Conservation (phyloP, 2,797 vertebrate genomes). For the Psittacula echo region DNA sequence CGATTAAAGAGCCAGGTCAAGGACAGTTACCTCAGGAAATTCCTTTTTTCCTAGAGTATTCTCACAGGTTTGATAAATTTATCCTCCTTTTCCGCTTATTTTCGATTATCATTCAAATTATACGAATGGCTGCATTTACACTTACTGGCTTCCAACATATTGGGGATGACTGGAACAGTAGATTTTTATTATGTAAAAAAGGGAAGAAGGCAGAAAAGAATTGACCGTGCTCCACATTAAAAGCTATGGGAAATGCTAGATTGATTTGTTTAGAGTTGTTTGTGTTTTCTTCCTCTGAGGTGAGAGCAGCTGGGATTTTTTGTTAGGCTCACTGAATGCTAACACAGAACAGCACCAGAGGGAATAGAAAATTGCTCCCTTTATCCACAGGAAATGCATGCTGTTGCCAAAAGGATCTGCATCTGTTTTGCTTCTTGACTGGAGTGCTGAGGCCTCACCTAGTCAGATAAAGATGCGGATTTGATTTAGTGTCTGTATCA, state of each 20-base stretch:
- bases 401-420: constrained; percentile 48
- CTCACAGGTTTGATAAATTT: constrained; percentile 83
- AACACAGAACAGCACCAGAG: constrained; percentile 45
- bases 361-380: constrained; percentile 66
- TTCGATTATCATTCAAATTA: constrained; percentile 78
- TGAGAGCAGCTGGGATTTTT: constrained; percentile 60
- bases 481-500: constrained; percentile 41
- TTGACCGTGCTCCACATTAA: constrained; percentile 62
- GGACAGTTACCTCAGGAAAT: constrained; percentile 89
- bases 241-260: constrained; percentile 62
- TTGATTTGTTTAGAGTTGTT: constrained; percentile 76
- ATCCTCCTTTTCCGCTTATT: constrained; percentile 74
- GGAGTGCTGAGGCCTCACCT: constrained; percentile 23
- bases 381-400: constrained; percentile 61
- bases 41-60: constrained; percentile 80
- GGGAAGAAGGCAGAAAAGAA: constrained; percentile 31
- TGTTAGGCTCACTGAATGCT: constrained; percentile 61
- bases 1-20: constrained; percentile 88
- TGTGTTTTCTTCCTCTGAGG: constrained; percentile 62
- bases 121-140: constrained; percentile 75
- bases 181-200: constrained; percentile 63
- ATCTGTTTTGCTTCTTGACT: constrained; percentile 56
- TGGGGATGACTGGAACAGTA: constrained; percentile 52
- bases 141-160: constrained; percentile 69
- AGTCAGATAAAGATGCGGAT: neutral